Evolutionary conservation across 2,888 invertebrate species (phyloP).

Genomic region (Aspidiotus destructor): DNA sequence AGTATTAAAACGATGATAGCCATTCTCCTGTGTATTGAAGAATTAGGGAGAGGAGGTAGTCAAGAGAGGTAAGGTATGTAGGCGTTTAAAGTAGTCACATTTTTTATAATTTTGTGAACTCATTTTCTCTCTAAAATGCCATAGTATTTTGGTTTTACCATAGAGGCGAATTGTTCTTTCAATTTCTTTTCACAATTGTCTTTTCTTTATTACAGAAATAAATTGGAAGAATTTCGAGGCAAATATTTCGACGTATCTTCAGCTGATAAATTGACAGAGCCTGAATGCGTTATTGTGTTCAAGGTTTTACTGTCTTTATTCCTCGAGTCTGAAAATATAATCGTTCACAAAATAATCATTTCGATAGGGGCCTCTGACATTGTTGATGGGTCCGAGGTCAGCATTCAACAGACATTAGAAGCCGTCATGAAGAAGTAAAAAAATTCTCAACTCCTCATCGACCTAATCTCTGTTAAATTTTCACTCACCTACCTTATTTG

Average conservation of each 20-base stretch:
- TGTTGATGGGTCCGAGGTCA: neutral
- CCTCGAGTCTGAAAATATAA: neutral
- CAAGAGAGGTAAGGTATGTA: too few relatives aligned
- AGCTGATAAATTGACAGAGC: neutral
- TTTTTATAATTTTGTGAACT: neutral
- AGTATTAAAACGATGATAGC: too few relatives aligned
- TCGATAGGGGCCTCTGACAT: neutral
- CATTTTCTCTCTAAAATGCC: too few relatives aligned
- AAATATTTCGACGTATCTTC: neutral
- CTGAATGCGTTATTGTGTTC: conserved; percentile 2
- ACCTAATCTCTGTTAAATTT: too few relatives aligned
- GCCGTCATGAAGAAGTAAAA: conserved; percentile 3
- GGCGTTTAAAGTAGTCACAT: too few relatives aligned
- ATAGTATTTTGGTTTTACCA: too few relatives aligned
- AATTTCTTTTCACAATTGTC: too few relatives aligned
- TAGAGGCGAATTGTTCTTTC: too few relatives aligned
- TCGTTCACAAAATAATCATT: conserved; percentile 1
- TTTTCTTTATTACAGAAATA: neutral
- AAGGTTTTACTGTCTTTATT: conserved; percentile 1
- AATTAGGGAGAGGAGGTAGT: too few relatives aligned
- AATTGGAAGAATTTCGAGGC: neutral
- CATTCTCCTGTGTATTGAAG: too few relatives aligned
- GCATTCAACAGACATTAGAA: neutral
- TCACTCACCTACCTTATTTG: neutral
- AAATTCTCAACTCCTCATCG: neutral